Evolutionary conservation across 2,888 invertebrate species (phyloP), one percentile per base, ranked within the genome.

Genomic region (Falcaria lacertinaria): DNA sequence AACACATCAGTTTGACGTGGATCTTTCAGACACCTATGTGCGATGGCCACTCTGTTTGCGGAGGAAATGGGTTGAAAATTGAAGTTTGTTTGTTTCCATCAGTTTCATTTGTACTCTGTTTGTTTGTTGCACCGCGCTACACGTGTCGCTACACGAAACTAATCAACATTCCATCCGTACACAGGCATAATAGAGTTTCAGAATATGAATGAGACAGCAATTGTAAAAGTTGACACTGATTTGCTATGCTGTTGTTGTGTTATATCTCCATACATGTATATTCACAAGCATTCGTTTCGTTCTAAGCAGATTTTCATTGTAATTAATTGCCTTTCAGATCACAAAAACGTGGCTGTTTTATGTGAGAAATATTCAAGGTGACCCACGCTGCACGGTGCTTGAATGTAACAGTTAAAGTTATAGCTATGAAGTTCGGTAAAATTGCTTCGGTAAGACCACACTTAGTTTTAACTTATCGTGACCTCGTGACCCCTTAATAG

Each of bases 291-390:
- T 15, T 37, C 15, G 15, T 15, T 37, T 37, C 22, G 25, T 37
- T 37, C 22, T 37, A 37, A 37, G 17, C 22, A 37, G 37, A 37
- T 37, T 37, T 37, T 37, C 37, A 37, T 37, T 37, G 37, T 37
- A 37, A 37, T 37, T 37, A 37, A 37, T 37, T 37, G 37, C 37
- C 37, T 37, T 37, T 37, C 37, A 37, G 22, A 37, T 22, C 37
- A 37, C 37, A 22, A 22, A 25, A 37, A 15, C 37, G 37, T 37
- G 37, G 37, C 37, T 37, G 14, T 8, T 37, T 37, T 22, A 15
- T 22, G 37, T 37, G 37, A 22, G 37, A 37, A 37, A 11, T 37
- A 19, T 37, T 15, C 8, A 6, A 22, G 14, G 19, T 35, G 36
- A 36, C 22, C 35, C n/a, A 36, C 36, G 28, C 6, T 28, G 11